Evolutionary conservation across 2,113 vertebrate species (phyloP), one percentile per base, ranked within the genome.

Genomic region (Amphiprion percula): DNA sequence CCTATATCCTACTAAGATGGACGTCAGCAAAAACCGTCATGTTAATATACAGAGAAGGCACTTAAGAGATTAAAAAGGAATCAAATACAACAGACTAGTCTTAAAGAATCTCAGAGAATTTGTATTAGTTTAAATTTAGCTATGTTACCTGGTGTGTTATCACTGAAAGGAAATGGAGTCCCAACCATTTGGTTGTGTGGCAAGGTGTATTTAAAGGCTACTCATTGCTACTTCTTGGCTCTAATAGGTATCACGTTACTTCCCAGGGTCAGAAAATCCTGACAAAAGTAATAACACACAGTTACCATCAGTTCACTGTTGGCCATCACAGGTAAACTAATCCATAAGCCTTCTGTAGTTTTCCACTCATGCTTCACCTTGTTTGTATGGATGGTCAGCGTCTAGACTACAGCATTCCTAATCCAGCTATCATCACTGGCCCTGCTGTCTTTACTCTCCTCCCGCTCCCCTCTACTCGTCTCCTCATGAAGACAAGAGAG

Each of bases 241-340:
- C 17, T 58, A 55, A 79, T 82, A 17, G 2, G 26, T 1, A 26
- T 26, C 26, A 1, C 21, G 49, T 82, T 71, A 77, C 82, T 83
- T 86, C 74, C 67, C 59, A 71, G 54, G 37, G 67, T 59, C 65
- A 53, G 10, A 47, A 46, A 79, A 81, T 30, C 30, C 60, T 21
- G 4, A 55, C 0, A 0, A 63, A 83, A 23, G 19, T 21, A 65
- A 75, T 66, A 83, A 80, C n/a, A 75, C 21, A 21, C 21, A 21
- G 26, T 17, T 60, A 41, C 10, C 0, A 4, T 17, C 33, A 72
- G 17, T 39, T 66, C 47, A 23, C 11, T 1, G 15, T 28, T 75
- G 26, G 55, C 53, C 46, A 16, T 14, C 10, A 19, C 9, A 46
- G 49, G 73, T 21, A 26, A 26, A 26, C 2, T 26, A 26, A 37